Conservation (phyloP, 1,140 invertebrate species). For the Tetragonula clypearis region DNA sequence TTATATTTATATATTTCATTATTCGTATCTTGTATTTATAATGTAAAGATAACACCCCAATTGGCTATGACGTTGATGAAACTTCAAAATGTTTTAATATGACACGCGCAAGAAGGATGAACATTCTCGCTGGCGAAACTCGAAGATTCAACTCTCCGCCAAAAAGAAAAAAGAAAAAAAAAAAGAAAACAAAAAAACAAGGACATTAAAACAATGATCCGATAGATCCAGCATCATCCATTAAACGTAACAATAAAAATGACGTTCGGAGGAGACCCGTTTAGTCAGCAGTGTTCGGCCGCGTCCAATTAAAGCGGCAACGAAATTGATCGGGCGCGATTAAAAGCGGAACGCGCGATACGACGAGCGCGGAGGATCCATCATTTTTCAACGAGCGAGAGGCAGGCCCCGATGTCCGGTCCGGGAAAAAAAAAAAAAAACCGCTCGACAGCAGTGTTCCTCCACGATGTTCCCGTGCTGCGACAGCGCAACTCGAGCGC, state of each 20-base stretch:
- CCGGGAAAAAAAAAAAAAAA: constrained; percentile 22
- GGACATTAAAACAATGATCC: not conserved
- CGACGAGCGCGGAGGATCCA: constrained; percentile 33
- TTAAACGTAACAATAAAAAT: not conserved
- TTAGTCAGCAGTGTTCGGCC: not conserved
- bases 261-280: not conserved
- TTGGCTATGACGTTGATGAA: too few relatives aligned
- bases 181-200: not conserved
- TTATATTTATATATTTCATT: not conserved
- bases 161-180: too few relatives aligned
- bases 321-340: constrained; percentile 25
- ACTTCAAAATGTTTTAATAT: too few relatives aligned
- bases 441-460: constrained; percentile 45
- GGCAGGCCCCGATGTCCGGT: not conserved
- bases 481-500: constrained; percentile 54
- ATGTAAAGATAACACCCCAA: too few relatives aligned
- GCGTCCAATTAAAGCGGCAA: not conserved
- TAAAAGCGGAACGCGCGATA: not conserved
- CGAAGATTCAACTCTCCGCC: not conserved
- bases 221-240: not conserved
- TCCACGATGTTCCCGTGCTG: constrained; percentile 39
- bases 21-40: too few relatives aligned
- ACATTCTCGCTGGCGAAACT: too few relatives aligned
- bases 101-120: too few relatives aligned
- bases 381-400: constrained; percentile 39